phyloP scores from a whole-genome alignment of 2,888 invertebrate genomes.

The Tenthredo distinguenda region DNA sequence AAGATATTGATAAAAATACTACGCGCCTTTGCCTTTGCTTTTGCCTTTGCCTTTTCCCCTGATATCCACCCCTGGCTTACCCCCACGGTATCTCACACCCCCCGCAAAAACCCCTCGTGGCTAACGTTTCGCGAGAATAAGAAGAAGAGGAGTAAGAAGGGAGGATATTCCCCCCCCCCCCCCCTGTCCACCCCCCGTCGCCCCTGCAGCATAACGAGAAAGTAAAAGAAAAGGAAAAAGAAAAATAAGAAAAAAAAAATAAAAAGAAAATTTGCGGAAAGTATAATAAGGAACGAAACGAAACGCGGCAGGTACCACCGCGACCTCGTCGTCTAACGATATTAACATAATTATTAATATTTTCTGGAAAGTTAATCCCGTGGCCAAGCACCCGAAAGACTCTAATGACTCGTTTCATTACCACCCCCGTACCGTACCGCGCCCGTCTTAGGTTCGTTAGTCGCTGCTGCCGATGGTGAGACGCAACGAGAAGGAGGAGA shows the following conservation, averaged over 20 bases:
- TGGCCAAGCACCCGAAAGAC: constrained; percentile 48
- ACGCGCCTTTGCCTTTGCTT: constrained; percentile 15
- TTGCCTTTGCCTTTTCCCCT: constrained; percentile 9
- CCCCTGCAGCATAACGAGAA: background rate
- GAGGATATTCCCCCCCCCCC: background rate
- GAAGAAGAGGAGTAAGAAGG: background rate
- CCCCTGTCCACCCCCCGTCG: too few species aligned
- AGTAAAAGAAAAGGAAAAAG: background rate
- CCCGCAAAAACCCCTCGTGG: background rate
- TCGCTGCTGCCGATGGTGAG: constrained; percentile 22
- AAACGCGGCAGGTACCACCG: background rate
- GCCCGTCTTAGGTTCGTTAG: constrained; percentile 17
- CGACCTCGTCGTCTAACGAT: constrained; percentile 66
- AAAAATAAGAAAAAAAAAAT: background rate
- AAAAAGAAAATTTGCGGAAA: background rate
- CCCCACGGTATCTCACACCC: background rate
- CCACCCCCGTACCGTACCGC: background rate
- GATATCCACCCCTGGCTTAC: background rate
- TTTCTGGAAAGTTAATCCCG: constrained; percentile 54
- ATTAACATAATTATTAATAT: constrained; percentile 76
- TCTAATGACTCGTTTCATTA: constrained; percentile 53
- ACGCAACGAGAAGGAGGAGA: constrained; percentile 59
- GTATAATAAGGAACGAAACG: constrained; percentile 4
- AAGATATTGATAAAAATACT: constrained; percentile 52
- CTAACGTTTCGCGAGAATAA: constrained; percentile 24